phyloP scores from a whole-genome alignment of 2,888 invertebrate species.

The Alsophila aescularia region DNA sequence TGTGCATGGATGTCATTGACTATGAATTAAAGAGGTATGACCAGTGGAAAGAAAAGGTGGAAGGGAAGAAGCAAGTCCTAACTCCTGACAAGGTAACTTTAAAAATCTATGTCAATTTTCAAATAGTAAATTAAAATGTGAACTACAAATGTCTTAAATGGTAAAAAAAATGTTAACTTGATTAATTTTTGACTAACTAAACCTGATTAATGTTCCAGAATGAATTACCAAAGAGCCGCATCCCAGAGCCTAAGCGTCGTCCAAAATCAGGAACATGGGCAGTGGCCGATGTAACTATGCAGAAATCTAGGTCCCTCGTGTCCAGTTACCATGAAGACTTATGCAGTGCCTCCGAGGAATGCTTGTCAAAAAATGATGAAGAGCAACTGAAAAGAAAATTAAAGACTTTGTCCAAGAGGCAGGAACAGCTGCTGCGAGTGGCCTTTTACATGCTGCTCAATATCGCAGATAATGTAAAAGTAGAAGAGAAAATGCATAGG shows the following conservation, averaged over 20 bases:
- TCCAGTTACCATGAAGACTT: constrained; percentile 89
- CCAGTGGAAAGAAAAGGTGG: constrained; percentile 91
- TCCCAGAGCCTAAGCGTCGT: constrained; percentile 89
- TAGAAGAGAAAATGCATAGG: constrained; percentile 98
- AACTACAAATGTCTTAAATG: no score
- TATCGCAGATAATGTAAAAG: constrained; percentile 96
- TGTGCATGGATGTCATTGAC: constrained; percentile 98
- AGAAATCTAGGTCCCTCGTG: constrained; percentile 85
- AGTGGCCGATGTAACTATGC: constrained; percentile 80
- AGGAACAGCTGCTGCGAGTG: constrained; percentile 95
- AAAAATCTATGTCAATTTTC: not conserved
- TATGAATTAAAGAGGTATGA: constrained; percentile 97
- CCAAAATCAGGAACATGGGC: constrained; percentile 91
- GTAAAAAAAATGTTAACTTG: not conserved
- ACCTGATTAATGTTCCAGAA: constrained; percentile 64
- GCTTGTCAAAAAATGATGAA: constrained; percentile 86
- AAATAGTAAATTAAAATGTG: not conserved
- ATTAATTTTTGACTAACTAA: not conserved
- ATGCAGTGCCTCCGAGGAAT: constrained; percentile 79
- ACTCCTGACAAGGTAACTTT: constrained; percentile 75
- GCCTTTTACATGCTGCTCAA: constrained; percentile 97
- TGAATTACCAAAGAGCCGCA: constrained; percentile 88
- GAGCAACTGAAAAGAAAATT: constrained; percentile 91
- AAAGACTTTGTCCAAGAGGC: constrained; percentile 93
- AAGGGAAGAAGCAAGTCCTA: constrained; percentile 74